Conservation (phyloP, 2,888 invertebrate genomes). For the Taenaris catops region DNA sequence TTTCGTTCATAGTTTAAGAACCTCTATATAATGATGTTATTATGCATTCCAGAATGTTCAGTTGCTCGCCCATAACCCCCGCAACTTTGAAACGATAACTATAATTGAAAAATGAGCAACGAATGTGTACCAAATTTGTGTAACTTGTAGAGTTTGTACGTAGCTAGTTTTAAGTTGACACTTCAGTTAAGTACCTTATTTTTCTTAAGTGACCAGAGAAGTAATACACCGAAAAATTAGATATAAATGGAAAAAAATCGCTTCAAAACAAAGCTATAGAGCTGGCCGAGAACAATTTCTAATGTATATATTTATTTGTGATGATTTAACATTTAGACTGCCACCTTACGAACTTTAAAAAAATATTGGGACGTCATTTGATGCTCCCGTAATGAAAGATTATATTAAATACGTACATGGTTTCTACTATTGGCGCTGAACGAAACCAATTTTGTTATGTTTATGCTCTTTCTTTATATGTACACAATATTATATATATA, state of each 20-base stretch:
- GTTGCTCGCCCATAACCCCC: slow-evolving; percentile 29
- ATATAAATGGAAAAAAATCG: slow-evolving; percentile 1
- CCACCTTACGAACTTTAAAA: too few species aligned
- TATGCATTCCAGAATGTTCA: slow-evolving; percentile 66
- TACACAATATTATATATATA: too few species aligned
- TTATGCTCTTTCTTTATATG: too few species aligned
- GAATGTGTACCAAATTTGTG: slow-evolving; percentile 76
- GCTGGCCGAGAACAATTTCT: too few species aligned
- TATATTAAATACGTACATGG: too few species aligned
- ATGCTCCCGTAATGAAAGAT: too few species aligned
- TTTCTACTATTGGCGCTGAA: too few species aligned
- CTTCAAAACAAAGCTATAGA: too few species aligned
- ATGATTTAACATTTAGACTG: too few species aligned
- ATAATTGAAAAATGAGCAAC: slow-evolving; percentile 57
- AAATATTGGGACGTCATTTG: too few species aligned
- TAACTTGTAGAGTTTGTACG: slow-evolving; percentile 60
- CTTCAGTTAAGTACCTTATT: slow-evolving; percentile 42
- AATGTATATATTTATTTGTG: too few species aligned
- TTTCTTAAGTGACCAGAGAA: slow-evolving; percentile 18
- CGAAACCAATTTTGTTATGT: too few species aligned
- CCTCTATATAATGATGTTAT: slow-evolving; percentile 6
- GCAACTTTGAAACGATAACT: slow-evolving; percentile 29
- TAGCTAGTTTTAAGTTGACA: slow-evolving; percentile 63
- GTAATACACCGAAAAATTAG: slow-evolving; percentile 9
- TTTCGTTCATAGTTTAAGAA: slow-evolving; percentile 4